phyloP scores from a whole-genome alignment of 2,113 vertebrate species.

The Tautogolabrus adspersus region DNA sequence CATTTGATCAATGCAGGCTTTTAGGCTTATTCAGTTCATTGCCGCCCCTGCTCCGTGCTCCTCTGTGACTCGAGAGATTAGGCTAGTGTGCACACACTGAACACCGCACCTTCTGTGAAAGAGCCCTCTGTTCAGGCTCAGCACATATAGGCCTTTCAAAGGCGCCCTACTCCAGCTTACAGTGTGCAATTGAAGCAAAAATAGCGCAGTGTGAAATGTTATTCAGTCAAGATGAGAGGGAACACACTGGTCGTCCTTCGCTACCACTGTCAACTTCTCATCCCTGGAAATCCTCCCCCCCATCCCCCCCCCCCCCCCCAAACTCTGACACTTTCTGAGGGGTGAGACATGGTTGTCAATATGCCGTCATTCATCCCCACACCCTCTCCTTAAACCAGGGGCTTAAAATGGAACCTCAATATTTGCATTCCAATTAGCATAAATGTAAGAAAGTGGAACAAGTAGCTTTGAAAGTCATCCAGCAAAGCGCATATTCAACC shows the following conservation, averaged over 20 bases:
- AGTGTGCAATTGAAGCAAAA: conserved; percentile 59
- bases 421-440: conserved; percentile 85
- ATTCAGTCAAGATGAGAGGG: conserved; percentile 69
- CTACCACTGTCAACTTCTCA: conserved; percentile 62
- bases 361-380: conserved; percentile 50
- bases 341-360: conserved; percentile 70
- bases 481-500: conserved; percentile 73
- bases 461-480: conserved; percentile 84
- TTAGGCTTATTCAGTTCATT: conserved; percentile 66
- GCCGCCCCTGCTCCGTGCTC: conserved; percentile 57
- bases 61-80: conserved; percentile 72
- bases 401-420: conserved; percentile 77
- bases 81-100: conserved; percentile 48
- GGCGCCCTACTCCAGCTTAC: conserved; percentile 43
- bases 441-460: conserved; percentile 83
- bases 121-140: conserved; percentile 54
- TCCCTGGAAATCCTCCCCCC: conserved; percentile 54
- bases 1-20: conserved; percentile 66
- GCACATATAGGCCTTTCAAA: conserved; percentile 58
- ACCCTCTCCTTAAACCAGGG: conserved; percentile 67
- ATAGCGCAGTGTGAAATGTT: conserved; percentile 63
- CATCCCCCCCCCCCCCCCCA: conserved; percentile 32
- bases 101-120: conserved; percentile 65
- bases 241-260: conserved; percentile 65
- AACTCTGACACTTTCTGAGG: conserved; percentile 52